A percentile compares a stretch with the other conserved stretches of the same genome.
Evolutionary conservation across 2,113 vertebrate species (phyloP).

Genomic region (Charadrius vociferus): DNA sequence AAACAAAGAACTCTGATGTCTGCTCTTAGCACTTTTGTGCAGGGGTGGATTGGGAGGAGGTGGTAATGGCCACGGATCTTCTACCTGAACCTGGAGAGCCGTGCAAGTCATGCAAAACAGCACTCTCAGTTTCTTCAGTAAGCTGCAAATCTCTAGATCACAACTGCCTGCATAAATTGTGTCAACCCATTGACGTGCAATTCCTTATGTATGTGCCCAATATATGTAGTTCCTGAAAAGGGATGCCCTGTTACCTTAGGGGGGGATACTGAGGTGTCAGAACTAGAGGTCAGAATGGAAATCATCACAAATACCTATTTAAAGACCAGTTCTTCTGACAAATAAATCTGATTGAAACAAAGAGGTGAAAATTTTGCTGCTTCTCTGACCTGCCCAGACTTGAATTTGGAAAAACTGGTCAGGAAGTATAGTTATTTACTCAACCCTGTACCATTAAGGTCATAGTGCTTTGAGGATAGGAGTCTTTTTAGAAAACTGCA

Average conservation of each 20-base stretch:
- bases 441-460: not conserved
- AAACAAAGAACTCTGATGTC: not conserved
- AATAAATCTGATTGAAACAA: not conserved
- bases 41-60: not conserved
- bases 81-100: not conserved
- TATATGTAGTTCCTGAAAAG: not conserved
- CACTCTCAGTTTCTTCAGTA: not conserved
- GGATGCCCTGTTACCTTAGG: too few relatives aligned
- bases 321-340: not conserved
- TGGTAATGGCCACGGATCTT: not conserved
- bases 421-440: not conserved
- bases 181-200: not conserved
- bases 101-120: not conserved
- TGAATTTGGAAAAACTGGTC: not conserved
- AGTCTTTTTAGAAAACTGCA: not conserved
- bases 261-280: not conserved
- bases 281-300: not conserved
- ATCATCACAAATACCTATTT: not conserved
- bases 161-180: not conserved
- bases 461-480: not conserved
- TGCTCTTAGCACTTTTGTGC: slow-evolving; percentile 12
- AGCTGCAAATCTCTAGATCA: not conserved
- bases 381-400: not conserved
- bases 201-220: not conserved
- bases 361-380: not conserved